Evolutionary conservation across 23 tunicate species (phyloP), one percentile per base, ranked within the genome.

Genomic region (Clavelina lepadiformis): DNA sequence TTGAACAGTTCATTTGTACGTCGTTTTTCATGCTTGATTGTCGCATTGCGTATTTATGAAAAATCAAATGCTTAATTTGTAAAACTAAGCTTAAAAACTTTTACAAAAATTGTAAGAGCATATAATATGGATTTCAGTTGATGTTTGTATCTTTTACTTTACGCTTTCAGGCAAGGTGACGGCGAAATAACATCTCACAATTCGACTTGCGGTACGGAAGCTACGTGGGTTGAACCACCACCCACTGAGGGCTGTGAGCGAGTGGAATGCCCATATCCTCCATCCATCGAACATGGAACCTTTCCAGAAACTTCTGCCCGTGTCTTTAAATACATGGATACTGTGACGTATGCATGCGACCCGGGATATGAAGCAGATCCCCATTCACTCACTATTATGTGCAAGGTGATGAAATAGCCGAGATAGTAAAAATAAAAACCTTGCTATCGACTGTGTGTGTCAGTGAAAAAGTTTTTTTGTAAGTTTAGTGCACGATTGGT

Each of bases 301-400:
- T 19, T 46, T 21, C 24, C 33, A 8, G 34, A 72, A 15, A 24
- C 61, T 19, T 19, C 61, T 20, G 3, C 20, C 53, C 15, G 32
- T 2, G 5, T 28, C 3, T 56, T 13, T 28, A 61, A 33, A 34
- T 80, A 70, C 72, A 66, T 61, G 35, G 82, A 88, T 51, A 7
- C 22, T 5, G 74, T 58, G 15, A 66, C 77, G 0, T 88, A 79
- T 68, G 20, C 19, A 21, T 88, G 96, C 32, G 46, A 54, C 49
- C 41, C 70, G 15, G 96, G 96, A 1, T 73, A 88, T 68, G 77
- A 80, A 33, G 77, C 79, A 2, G 62, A 65, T 1, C 54, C 51
- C 5, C 61, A 73, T 8, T 28, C 31, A 0, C 56, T 80, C 2
- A 2, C 87, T 1, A 28, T 74, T 6, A 80, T 74, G 1, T 88